Base-by-base conservation (phyloP, 1,140 invertebrate genomes). In the Polyergus mexicanus region DNA sequence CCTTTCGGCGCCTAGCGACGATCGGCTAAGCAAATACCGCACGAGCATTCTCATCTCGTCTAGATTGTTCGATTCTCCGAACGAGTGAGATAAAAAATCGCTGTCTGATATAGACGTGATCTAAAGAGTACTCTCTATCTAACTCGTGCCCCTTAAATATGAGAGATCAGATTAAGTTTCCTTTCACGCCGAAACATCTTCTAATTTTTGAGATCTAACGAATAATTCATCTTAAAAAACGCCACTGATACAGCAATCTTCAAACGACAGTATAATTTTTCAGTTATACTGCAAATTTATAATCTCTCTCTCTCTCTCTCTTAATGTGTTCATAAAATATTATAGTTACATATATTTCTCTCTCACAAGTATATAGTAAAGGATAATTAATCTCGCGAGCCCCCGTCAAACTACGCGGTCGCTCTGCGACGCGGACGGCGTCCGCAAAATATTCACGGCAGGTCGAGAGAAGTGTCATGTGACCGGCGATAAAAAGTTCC, bases 21-120 rank as follows among this genome's bases (percentile, higher is more conserved):
- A 69, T 44, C 75, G 81, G 38, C 54, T 65, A 83, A 83, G 78
- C 78, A 83, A 83, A 83, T 83, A 74, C 78, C 35, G 78, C 68
- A 32, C 7, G 56, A 83, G 38, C 54, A 47, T 62, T 58, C 78
- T 25, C 78, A 32, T 72, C 19, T 41, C 66, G 38, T 51, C 35
- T 25, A 58, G 68, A 83, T 83, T 51, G 63, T 62, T 69, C 76
- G 47, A 72, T 83, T 60, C 56, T 32, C 13, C 54, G 68, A 69
- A 81, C 66, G 66, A 47, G n/a, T 7, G 38, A 60, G 68, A 74
- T 74, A 83, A 83, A 74, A 72, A 44, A 74, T 41, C 22, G 25
- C 38, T 19, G 54, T 74, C 68, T 83, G 68, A 74, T 47, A 47
- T 47, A 47, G 8, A 25, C 2, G 68, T 16, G 54, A 83, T 72